Base-by-base conservation (phyloP, 2,888 invertebrate species). In the Protodeltote pygarga region DNA sequence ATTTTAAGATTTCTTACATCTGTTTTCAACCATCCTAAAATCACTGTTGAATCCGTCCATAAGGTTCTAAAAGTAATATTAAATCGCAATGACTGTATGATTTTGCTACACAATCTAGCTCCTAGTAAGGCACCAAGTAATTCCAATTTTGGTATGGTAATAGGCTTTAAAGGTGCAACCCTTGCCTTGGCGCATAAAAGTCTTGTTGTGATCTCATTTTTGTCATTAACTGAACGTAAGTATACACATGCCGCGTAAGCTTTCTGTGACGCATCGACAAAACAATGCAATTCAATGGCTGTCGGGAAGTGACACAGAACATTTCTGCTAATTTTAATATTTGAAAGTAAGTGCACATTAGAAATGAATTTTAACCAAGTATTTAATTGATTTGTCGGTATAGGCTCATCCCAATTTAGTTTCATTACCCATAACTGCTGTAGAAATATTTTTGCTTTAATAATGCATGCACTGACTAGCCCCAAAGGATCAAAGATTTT, bases 161-260 rank as follows among this genome's bases (percentile, higher is more conserved):
- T 58, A 0, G 59, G 51, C 35, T 68, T 73, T 2, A 69, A 3
- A 0, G 72, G 73, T 0, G 69, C 54, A n/a, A 72, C 68, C 17
- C 60, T 66, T 1, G 67, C 57, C 31, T 73, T 71, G 0, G 67
- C 16, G 15, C 27, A 38, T 5, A 38, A 14, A n/a, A 28, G 9
- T 19, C 20, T 28, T 3, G 32, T 32, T 8, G 10, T 40, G n/a
- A 32, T 6, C 8, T 40, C 25, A n/a, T 15, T 25, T 25, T 11
- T 23, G 10, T n/a, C n/a, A 11, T 28, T 38, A 13, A 2, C 10
- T 19, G 28, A 25, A 8, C 20, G 20, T 9, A 38, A 5, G 20
- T 38, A 38, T 3, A 21, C 10, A 21, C 38, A 28, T 6, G 28
- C 38, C 10, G 28, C 38, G 28, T 28, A 38, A n/a, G 27, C 20